Evolutionary conservation across 2,113 vertebrate species (phyloP).

Genomic region (Callithrix jacchus): DNA sequence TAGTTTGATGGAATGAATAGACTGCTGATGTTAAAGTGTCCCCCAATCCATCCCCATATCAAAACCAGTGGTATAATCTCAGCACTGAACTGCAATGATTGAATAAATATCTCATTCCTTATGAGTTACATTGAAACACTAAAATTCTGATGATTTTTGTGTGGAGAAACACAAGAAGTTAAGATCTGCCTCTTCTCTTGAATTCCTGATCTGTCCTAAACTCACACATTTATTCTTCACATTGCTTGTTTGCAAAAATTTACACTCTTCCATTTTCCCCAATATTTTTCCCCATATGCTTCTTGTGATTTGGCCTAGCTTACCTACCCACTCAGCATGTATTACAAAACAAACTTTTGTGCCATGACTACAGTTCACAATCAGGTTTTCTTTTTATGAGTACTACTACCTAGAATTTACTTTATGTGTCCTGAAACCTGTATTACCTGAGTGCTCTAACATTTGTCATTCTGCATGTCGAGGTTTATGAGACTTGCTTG

Average conservation of each 20-base stretch:
- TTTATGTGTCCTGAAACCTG: neutral
- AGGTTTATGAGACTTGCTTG: conserved; percentile 24
- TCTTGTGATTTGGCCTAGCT: neutral
- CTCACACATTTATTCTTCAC: neutral
- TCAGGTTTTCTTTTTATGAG: neutral
- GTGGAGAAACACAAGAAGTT: neutral
- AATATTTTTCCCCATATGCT: neutral
- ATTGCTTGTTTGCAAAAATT: neutral
- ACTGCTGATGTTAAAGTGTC: neutral
- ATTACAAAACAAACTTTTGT: neutral
- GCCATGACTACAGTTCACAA: neutral
- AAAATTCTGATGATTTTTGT: neutral
- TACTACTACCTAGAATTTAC: neutral
- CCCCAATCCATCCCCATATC: neutral
- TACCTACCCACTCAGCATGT: fast-evolving
- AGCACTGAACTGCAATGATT: neutral
- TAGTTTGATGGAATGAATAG: neutral
- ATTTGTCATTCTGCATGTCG: conserved; percentile 24
- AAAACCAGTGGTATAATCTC: neutral
- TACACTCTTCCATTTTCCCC: neutral
- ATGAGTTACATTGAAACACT: neutral
- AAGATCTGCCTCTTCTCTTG: neutral
- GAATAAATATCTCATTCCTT: neutral
- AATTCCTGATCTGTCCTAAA: neutral
- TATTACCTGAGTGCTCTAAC: neutral